phyloP scores from a whole-genome alignment of 35 echinoderm and acorn worm species.

The Holothuria glaberrima region DNA sequence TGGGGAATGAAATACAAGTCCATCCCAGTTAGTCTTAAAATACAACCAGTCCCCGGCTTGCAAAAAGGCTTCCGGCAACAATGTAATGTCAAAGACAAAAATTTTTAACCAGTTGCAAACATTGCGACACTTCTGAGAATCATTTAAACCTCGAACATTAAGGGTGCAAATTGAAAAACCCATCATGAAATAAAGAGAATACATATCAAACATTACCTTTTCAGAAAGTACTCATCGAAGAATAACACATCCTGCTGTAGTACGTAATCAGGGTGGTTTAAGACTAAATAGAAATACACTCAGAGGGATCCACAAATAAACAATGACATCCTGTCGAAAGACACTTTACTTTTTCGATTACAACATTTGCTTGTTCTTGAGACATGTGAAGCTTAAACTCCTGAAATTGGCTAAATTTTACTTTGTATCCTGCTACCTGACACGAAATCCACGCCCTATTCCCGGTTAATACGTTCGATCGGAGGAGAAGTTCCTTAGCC shows the following conservation, averaged over 20 bases:
- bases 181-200: background rate
- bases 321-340: background rate
- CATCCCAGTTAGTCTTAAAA: background rate
- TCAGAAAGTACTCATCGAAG: conserved; percentile 37
- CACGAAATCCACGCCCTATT: no score
- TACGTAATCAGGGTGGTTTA: conserved; percentile 38
- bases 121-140: no score
- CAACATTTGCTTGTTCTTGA: no score
- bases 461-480: no score
- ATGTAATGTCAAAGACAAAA: conserved; percentile 36
- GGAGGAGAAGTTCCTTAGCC: no score
- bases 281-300: background rate
- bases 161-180: background rate
- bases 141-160: no score
- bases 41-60: background rate
- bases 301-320: background rate
- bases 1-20: background rate
- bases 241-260: background rate
- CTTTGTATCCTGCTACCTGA: no score
- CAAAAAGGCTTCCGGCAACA: conserved; percentile 46
- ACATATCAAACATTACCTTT: background rate
- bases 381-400: no score
- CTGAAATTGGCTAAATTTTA: no score
- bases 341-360: background rate
- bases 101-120: no score